These are phyloP conservation scores for Hucho hucho DNA, from an alignment of 2,113 vertebrate genomes.

Conservation along the genomic window DNA sequence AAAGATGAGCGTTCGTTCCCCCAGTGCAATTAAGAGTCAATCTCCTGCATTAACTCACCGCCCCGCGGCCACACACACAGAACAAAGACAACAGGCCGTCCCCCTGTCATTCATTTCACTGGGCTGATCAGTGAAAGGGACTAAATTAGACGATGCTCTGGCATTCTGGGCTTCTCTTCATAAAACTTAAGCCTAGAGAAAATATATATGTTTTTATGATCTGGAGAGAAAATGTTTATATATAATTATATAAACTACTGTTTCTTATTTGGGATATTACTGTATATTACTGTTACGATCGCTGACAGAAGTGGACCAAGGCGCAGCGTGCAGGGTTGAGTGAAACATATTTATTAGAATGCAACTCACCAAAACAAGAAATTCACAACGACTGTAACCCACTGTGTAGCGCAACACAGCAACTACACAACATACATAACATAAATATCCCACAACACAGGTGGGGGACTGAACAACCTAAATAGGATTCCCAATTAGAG, in stretches of 20 bases:
- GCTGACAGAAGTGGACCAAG: too few relatives aligned
- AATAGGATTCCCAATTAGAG: too few relatives aligned
- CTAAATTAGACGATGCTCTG: slow-evolving; percentile 63
- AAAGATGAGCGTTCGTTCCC: slow-evolving; percentile 69
- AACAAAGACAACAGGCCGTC: slow-evolving; percentile 67
- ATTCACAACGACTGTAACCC: too few relatives aligned
- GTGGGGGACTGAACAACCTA: too few relatives aligned
- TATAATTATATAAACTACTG: slow-evolving; percentile 12
- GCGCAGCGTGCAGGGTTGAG: too few relatives aligned
- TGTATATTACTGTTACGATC: too few relatives aligned
- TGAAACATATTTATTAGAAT: too few relatives aligned
- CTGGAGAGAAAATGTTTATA: slow-evolving; percentile 31
- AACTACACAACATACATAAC: too few relatives aligned
- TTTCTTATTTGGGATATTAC: slow-evolving; percentile 32
- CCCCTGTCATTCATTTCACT: slow-evolving; percentile 65
- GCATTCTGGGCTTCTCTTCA: slow-evolving; percentile 63
- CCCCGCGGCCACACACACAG: slow-evolving; percentile 74
- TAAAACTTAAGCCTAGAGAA: slow-evolving; percentile 66
- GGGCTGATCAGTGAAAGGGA: slow-evolving; percentile 44
- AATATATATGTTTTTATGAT: slow-evolving; percentile 50
- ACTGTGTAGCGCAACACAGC: too few relatives aligned
- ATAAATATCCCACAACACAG: too few relatives aligned
- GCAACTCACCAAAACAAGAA: too few relatives aligned
- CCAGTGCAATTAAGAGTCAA: slow-evolving; percentile 75
- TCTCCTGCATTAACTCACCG: slow-evolving; percentile 70